Percentiles rank a stretch among this genome's conserved stretches.
Conservation (phyloP, 2,888 invertebrate species). For the Monoplex corrugatus region DNA sequence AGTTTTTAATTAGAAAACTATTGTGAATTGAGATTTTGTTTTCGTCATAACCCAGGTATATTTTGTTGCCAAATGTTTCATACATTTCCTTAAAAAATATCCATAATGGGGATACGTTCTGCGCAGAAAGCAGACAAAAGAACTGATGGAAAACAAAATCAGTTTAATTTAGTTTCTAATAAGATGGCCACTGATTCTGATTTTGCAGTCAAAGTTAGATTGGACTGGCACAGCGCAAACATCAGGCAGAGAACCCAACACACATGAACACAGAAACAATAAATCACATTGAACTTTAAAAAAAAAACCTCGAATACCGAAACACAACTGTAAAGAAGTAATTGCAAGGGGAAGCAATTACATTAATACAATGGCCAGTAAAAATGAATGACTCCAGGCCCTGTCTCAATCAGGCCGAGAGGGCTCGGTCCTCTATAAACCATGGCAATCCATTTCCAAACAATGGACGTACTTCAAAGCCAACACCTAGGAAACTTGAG, state of each 20-base stretch:
- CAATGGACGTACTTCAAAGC: slow-evolving; percentile 39
- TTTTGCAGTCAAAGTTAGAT: slow-evolving; percentile 22
- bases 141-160: neutral
- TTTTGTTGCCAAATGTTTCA: slow-evolving; percentile 27
- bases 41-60: neutral
- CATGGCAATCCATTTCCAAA: slow-evolving; percentile 38
- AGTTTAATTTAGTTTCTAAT: slow-evolving; percentile 36
- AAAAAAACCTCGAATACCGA: neutral
- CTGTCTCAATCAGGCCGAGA: slow-evolving; percentile 39
- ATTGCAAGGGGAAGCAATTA: slow-evolving; percentile 42
- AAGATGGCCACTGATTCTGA: neutral
- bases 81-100: neutral
- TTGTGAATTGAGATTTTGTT: neutral
- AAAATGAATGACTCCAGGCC: slow-evolving; percentile 38
- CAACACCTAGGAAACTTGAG: slow-evolving; percentile 42
- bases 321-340: slow-evolving; percentile 38
- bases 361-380: slow-evolving; percentile 41
- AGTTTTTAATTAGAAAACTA: too few species aligned
- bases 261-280: slow-evolving; percentile 32
- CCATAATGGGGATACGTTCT: neutral
- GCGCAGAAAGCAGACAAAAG: neutral
- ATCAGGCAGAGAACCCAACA: slow-evolving; percentile 6
- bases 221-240: neutral
- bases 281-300: slow-evolving; percentile 1
- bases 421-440: slow-evolving; percentile 35